Evolutionary conservation across 53 echinoderm and acorn worm species (phyloP), one percentile per base, ranked within the genome.

Genomic region (Antedon mediterranea): DNA sequence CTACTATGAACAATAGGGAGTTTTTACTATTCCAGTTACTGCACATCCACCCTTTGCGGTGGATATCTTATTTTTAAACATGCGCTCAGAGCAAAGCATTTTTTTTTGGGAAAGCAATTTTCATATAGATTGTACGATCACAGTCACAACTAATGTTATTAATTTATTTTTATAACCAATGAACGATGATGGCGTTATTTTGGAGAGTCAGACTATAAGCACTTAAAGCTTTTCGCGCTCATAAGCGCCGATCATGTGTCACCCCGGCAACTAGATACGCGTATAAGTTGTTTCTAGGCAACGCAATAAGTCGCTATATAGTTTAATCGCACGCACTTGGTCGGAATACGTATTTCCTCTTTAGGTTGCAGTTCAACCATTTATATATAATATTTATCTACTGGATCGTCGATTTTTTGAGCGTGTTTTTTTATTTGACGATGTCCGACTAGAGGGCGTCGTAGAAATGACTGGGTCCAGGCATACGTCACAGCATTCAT

Each of bases 401-500:
- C 20, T 57, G 3, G 57, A 57, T 57, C 57, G 57, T 57, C 20
- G 57, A 57, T 57, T 57, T 57, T 57, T 57, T 57, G 57, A 57
- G 20, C 57, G 57, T 1, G 57, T 18, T 23, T 57, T 57, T 57
- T 23, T 57, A 57, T 23, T 57, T 57, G 57, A 57, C 23, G 57
- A 57, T 41, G 5, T 13, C 2, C 57, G 14, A 57, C 57, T 23
- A 57, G 57, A 57, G 7, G 57, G 57, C 23, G 57, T 57, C 57
- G 20, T 18, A 57, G 57, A 18, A 1, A 2, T 6, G 9, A 11
- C 57, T 57, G 57, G 57, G 91, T 90, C 90, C 84, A 84, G 79
- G 79, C 94, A 93, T 32, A 73, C 80, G 26, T 86, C 82, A 71
- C 94, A 93, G 74, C 94, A 93, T 82, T 89, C 88, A 27, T 81